phyloP scores from a whole-genome alignment of 64 coral and sea anemone species.

The Montipora foliosa region DNA sequence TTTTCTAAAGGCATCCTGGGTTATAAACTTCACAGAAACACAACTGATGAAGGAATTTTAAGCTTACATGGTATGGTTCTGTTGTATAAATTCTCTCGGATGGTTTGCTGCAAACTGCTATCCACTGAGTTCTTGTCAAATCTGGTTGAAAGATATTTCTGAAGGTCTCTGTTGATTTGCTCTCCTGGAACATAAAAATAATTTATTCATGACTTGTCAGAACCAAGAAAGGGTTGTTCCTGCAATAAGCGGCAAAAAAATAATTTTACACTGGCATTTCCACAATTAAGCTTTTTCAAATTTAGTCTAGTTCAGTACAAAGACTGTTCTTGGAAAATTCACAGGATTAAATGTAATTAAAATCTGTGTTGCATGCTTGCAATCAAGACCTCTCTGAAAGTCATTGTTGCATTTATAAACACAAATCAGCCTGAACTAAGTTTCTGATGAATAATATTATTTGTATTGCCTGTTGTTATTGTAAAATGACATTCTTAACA shows the following conservation, averaged over 20 bases:
- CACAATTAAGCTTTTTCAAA: too few species aligned
- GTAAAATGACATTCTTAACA: not conserved
- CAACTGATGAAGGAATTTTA: not conserved
- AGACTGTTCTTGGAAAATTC: too few species aligned
- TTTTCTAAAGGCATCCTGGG: too few species aligned
- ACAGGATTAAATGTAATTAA: too few species aligned
- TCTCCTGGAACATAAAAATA: conserved; percentile 62
- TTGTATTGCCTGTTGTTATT: not conserved
- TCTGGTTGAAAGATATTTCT: conserved; percentile 80
- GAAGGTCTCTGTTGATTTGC: conserved; percentile 88
- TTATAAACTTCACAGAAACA: not conserved
- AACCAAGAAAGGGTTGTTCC: too few species aligned
- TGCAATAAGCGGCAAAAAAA: too few species aligned
- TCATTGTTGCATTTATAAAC: too few species aligned
- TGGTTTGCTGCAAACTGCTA: conserved; percentile 92
- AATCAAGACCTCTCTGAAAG: too few species aligned
- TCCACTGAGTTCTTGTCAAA: conserved; percentile 88
- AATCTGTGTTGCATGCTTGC: too few species aligned
- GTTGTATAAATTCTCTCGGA: conserved; percentile 95
- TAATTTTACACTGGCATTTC: too few species aligned
- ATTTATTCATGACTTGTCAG: not conserved
- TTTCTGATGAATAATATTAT: not conserved
- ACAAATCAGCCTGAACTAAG: not conserved
- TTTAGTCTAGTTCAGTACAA: too few species aligned
- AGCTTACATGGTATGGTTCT: conserved; percentile 97